A percentile compares a stretch with the other conserved stretches of the same genome.
Conservation (phyloP, 2,888 invertebrate genomes). For the Galeopsomyia nigrocyanea region DNA sequence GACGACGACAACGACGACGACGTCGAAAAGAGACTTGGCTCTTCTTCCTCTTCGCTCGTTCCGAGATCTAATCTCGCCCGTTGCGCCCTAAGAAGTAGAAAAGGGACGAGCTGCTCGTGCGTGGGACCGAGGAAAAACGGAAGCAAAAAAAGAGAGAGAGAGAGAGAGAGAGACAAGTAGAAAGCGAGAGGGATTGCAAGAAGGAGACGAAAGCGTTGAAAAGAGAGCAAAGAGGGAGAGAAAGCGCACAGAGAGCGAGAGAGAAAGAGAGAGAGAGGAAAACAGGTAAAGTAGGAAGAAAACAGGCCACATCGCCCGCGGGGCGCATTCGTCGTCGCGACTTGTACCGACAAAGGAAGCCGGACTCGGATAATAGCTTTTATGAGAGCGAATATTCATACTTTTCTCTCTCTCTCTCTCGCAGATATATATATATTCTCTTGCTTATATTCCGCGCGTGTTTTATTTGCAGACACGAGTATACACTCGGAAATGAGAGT, state of each 20-base stretch:
- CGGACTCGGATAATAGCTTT: slow-evolving; percentile 34
- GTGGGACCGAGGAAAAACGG: slow-evolving; percentile 3
- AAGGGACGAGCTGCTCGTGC: slow-evolving; percentile 23
- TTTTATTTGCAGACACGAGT: neutral
- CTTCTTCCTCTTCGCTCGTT: slow-evolving; percentile 39
- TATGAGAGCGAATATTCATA: slow-evolving; percentile 24
- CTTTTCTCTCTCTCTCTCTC: neutral
- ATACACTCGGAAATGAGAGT: neutral
- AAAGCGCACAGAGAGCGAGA: slow-evolving; percentile 29
- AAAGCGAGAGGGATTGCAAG: slow-evolving; percentile 11
- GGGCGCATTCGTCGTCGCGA: slow-evolving; percentile 17
- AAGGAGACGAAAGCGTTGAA: slow-evolving; percentile 1
- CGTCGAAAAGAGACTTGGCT: slow-evolving; percentile 36
- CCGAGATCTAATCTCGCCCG: slow-evolving; percentile 45
- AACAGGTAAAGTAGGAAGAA: slow-evolving; percentile 35
- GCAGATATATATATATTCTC: too few relatives aligned
- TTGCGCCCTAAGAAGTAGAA: slow-evolving; percentile 37
- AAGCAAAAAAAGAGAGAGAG: too few relatives aligned
- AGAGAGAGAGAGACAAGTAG: slow-evolving; percentile 27
- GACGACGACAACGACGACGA: slow-evolving; percentile 48
- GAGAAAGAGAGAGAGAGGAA: slow-evolving; percentile 7
- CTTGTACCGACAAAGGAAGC: slow-evolving; percentile 29
- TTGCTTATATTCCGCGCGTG: too few relatives aligned
- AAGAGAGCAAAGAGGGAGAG: neutral
- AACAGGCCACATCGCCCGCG: slow-evolving; percentile 20